Conservation (phyloP, 2,888 invertebrate genomes). For the Ellobium chinense region DNA sequence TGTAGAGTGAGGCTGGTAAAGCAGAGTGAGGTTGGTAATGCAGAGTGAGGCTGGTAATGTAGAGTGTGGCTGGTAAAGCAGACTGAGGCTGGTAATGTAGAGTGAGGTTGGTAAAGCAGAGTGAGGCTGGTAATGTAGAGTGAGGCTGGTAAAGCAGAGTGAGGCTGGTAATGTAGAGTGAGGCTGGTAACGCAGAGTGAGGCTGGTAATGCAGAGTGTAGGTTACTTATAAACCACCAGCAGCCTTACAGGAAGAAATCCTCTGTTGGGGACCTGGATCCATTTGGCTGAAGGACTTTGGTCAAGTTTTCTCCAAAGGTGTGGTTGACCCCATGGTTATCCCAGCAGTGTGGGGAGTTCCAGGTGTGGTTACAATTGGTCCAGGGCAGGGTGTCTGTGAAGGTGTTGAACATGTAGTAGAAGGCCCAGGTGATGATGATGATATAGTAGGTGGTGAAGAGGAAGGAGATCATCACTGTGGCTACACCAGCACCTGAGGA, state of each 20-base stretch:
- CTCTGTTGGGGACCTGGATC: slow-evolving; percentile 91
- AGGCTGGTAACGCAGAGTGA: too few species aligned
- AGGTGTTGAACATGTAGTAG: slow-evolving; percentile 85
- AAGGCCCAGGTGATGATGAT: slow-evolving; percentile 96
- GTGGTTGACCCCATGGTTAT: slow-evolving; percentile 64
- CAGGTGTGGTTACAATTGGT: slow-evolving; percentile 90
- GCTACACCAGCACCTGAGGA: slow-evolving; percentile 92
- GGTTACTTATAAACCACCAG: too few species aligned
- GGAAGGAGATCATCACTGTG: slow-evolving; percentile 95
- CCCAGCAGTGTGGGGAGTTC: slow-evolving; percentile 93
- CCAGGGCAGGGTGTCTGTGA: slow-evolving; percentile 90
- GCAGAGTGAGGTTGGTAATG: too few species aligned
- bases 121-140: too few species aligned
- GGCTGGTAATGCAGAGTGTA: too few species aligned
- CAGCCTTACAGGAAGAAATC: slow-evolving; percentile 96
- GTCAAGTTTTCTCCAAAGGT: slow-evolving; percentile 31
- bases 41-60: too few species aligned
- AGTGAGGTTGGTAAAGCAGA: too few species aligned
- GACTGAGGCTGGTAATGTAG: too few species aligned
- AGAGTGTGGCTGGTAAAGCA: too few species aligned
- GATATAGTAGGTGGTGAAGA: slow-evolving; percentile 97
- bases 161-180: too few species aligned
- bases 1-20: too few species aligned
- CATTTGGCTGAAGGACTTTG: slow-evolving; percentile 82
- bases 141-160: too few species aligned